A percentile compares a stretch with the other conserved stretches of the same genome.
These are phyloP conservation scores for Heliangelus exortis DNA, from an alignment of 2,797 vertebrate genomes.

Conservation along the genomic window DNA sequence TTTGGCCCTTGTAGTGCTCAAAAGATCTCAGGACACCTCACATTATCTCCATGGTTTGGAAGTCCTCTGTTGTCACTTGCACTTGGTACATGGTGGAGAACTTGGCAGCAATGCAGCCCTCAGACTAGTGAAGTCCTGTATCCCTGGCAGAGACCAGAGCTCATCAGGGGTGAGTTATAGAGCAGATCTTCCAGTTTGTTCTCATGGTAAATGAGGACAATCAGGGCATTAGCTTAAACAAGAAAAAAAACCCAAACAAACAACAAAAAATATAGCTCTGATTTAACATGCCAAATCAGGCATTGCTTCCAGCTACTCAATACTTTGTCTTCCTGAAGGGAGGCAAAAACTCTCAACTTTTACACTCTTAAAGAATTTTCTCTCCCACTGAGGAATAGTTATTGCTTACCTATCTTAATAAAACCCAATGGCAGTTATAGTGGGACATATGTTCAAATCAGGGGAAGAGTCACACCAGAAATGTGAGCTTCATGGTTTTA, in stretches of 20 bases:
- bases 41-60: neutral
- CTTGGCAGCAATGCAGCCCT: neutral
- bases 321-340: neutral
- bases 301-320: neutral
- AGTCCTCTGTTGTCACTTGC: neutral
- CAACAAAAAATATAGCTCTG: neutral
- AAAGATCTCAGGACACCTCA: neutral
- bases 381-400: neutral
- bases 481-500: neutral
- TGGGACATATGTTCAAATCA: neutral
- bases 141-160: neutral
- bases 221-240: neutral
- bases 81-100: neutral
- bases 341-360: neutral
- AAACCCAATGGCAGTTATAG: neutral
- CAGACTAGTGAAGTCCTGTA: accelerated
- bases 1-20: neutral
- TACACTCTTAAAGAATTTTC: neutral
- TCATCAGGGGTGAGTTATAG: neutral
- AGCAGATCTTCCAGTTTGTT: neutral
- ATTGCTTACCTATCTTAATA: neutral
- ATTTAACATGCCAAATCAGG: neutral
- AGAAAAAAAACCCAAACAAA: neutral
- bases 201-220: neutral
- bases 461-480: neutral